phyloP scores from a whole-genome alignment of 2,113 vertebrate species.

The Callospermophilus lateralis region DNA sequence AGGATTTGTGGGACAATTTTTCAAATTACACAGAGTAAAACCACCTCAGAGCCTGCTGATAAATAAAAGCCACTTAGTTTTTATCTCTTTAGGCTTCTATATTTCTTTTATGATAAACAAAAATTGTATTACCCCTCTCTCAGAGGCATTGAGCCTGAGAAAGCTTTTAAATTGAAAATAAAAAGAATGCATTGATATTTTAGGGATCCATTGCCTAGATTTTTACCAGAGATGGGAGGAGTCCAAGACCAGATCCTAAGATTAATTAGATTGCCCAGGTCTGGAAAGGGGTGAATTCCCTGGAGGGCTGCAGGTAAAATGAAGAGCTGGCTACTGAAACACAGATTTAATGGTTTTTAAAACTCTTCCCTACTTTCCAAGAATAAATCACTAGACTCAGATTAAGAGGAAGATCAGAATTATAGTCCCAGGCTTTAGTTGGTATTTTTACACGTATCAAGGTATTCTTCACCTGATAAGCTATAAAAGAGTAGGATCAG shows the following conservation, averaged over 20 bases:
- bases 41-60: background rate
- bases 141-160: background rate
- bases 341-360: background rate
- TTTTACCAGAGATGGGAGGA: background rate
- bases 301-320: background rate
- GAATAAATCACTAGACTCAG: background rate
- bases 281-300: background rate
- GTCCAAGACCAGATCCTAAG: background rate
- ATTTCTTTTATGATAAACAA: background rate
- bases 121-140: background rate
- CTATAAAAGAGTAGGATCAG: background rate
- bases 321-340: background rate
- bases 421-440: background rate
- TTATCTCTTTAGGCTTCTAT: background rate
- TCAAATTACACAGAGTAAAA: background rate
- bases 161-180: background rate
- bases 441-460: background rate
- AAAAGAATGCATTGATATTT: background rate
- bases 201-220: background rate
- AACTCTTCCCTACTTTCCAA: background rate
- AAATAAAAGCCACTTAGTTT: constrained; percentile 25
- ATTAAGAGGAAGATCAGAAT: background rate
- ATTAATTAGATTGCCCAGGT: background rate
- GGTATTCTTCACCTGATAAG: background rate
- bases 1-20: background rate